Percentiles rank a stretch among this genome's conserved stretches.
Conservation (phyloP, 2,888 invertebrate species). For the Agrochola macilenta region DNA sequence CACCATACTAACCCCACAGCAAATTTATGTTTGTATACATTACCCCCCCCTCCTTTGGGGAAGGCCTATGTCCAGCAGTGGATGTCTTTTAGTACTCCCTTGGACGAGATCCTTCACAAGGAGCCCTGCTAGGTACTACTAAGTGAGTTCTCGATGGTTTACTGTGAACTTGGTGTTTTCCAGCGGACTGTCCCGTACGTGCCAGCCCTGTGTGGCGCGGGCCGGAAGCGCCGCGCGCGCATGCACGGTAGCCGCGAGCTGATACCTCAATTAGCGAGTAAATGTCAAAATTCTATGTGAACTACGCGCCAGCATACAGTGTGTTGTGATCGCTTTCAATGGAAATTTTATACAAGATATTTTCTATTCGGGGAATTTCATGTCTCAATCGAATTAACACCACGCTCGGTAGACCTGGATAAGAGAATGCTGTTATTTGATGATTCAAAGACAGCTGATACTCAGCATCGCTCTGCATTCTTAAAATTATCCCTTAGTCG, state of each 20-base stretch:
- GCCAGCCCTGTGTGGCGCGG: conserved; percentile 40
- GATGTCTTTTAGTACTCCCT: too few relatives aligned
- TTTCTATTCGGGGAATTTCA: conserved; percentile 10
- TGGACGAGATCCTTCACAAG: not conserved
- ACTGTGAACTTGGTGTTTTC: conserved; percentile 9
- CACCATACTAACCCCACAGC: too few relatives aligned
- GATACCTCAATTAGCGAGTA: conserved; percentile 86
- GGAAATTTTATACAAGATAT: conserved; percentile 30
- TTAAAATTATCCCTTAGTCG: not conserved
- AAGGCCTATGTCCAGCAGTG: too few relatives aligned
- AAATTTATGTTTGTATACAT: too few relatives aligned
- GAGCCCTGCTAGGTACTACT: not conserved
- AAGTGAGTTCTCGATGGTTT: not conserved
- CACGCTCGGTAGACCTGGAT: not conserved
- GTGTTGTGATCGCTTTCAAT: conserved; percentile 57
- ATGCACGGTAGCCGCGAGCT: conserved; percentile 85
- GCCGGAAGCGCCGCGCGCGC: conserved; percentile 79
- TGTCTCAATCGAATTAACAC: conserved; percentile 23
- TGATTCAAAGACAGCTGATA: not conserved
- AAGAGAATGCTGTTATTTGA: not conserved
- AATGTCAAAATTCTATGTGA: conserved; percentile 86
- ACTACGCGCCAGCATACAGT: conserved; percentile 76
- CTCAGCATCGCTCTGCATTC: not conserved
- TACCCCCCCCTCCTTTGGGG: too few relatives aligned
- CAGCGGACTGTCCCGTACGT: not conserved